Evolutionary conservation across 2,888 invertebrate species (phyloP), one percentile per base, ranked within the genome.

Genomic region (Amaurobius ferox): DNA sequence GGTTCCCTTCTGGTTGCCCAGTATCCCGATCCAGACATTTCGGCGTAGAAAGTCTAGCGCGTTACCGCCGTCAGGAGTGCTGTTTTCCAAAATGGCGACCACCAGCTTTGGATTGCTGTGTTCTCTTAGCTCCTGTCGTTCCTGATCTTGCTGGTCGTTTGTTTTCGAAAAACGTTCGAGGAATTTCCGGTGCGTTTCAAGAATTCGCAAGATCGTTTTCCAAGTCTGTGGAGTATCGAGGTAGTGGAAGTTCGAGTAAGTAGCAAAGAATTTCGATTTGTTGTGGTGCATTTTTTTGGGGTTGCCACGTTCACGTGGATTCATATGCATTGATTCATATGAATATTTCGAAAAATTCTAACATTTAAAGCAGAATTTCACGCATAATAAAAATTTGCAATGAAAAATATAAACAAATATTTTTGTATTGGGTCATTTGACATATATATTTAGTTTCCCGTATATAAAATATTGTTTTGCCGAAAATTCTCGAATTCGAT

Each of bases 1-100:
- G 55, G 55, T 55, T 55, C 55, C 23, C 55, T 55, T 55, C 55
- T 55, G 55, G 16, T 23, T 23, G 23, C 16, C 3, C 55, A 6
- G n/a, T 55, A 23, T 23, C 55, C 5, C n/a, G 11, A 23, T 5
- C 55, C 55, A 55, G 55, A 55, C 55, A 23, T 23, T 6, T 55
- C 55, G 55, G 55, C 55, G 55, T 55, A 55, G 55, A 55, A 23
- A 23, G 55, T 55, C 55, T 55, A 16, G 55, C 55, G 55, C 55
- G n/a, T n/a, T n/a, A n/a, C n/a, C n/a, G n/a, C n/a, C n/a, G n/a
- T n/a, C n/a, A 55, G 23, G 16, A 23, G 55, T 55, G 55, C 55
- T 55, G 55, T 23, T 55, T 55, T 55, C 55, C 55, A 55, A 55
- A 55, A 55, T 55, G 55, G 55, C 55, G 55, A 55, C 55, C 55